phyloP scores from a whole-genome alignment of 2,797 vertebrate species.

The Lates japonicus region DNA sequence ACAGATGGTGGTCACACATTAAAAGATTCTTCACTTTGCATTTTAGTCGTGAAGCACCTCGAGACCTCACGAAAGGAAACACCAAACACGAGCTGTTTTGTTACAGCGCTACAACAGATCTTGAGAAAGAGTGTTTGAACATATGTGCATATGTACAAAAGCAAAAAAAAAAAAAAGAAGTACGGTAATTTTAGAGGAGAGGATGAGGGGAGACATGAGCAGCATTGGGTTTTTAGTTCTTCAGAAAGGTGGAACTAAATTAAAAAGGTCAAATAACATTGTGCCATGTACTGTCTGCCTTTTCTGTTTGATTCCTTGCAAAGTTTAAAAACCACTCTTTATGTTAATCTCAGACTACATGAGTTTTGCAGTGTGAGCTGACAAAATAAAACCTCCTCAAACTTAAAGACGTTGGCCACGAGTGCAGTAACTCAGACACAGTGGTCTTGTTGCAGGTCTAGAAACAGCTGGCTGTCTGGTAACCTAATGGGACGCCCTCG shows the following conservation, averaged over 20 bases:
- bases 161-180: neutral
- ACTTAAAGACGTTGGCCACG: neutral
- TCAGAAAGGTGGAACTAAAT: slow-evolving; percentile 4
- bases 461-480: neutral
- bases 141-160: neutral
- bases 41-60: slow-evolving; percentile 1
- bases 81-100: neutral
- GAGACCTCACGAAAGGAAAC: slow-evolving; percentile 11
- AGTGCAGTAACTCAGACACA: neutral
- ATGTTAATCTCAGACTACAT: neutral
- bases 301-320: neutral
- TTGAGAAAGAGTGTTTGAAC: neutral
- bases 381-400: neutral
- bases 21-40: slow-evolving; percentile 19
- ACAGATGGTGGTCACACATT: slow-evolving; percentile 34
- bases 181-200: neutral
- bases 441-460: neutral
- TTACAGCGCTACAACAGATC: neutral
- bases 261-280: slow-evolving; percentile 23
- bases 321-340: neutral
- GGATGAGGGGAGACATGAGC: neutral
- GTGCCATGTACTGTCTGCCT: slow-evolving; percentile 19
- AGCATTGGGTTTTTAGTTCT: neutral
- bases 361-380: neutral
- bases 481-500: neutral